Evolutionary conservation across 2,113 vertebrate species (phyloP), one percentile per base, ranked within the genome.

Genomic region (Nycticorax nycticorax): DNA sequence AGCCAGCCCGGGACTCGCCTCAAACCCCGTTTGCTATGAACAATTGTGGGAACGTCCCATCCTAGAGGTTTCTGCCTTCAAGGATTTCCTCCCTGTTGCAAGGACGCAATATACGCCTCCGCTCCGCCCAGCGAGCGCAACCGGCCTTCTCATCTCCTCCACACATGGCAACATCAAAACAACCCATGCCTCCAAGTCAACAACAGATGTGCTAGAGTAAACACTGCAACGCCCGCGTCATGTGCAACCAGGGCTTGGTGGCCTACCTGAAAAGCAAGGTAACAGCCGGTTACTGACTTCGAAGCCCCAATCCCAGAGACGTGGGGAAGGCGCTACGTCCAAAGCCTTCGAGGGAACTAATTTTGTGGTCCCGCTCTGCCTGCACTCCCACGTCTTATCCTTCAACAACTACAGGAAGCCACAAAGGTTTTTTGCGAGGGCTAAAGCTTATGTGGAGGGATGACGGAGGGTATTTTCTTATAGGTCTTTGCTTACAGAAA

Each of bases 171-270:
- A 92, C 72, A 71, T n/a, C 86, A n/a, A 39, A 85, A 86, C 94
- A 77, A 27, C 47, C 77, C 92, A 26, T 2, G 4, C 1, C 0
- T 27, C 60, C 92, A 39, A 72, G 90, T 0, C 73, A 71, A 19
- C 64, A 89, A 43, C 96, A 96, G 92, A 89, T 77, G 85, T 41
- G 69, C 56, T 59, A 24, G 37, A 32, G n/a, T 22, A 75, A 94
- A 92, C 6, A 37, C 55, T 23, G 83, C 67, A n/a, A 17, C 7
- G 33, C 3, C 7, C 20, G 4, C 1, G 0, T 2, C 1, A 0
- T 6, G 50, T 1, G 43, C 60, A 3, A 26, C 37, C 76, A 27
- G 28, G 45, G 73, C 39, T 71, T 1, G 0, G 26, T 6, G 19
- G 43, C 75, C 79, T 67, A 79, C 77, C 94, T 75, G 77, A 41